Conservation (phyloP, 2,797 vertebrate genomes). For the Bradypodion ventrale region DNA sequence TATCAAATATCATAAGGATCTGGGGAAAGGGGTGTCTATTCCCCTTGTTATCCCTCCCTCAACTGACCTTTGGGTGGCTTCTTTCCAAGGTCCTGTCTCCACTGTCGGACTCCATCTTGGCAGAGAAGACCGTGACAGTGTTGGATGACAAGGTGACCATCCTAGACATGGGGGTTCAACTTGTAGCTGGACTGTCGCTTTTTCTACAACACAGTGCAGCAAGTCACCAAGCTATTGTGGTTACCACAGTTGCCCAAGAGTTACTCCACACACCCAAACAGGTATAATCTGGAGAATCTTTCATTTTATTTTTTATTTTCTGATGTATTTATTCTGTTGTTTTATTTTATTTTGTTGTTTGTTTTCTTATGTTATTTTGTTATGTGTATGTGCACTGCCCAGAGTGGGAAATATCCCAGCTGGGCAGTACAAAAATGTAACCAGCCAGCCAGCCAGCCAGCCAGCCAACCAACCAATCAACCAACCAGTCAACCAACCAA, state of each 20-base stretch:
- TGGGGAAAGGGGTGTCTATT: background rate
- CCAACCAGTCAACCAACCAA: too few species aligned
- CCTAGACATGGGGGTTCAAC: conserved; percentile 90
- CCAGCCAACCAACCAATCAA: too few species aligned
- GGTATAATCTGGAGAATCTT: conserved; percentile 71
- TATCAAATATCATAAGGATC: too few species aligned
- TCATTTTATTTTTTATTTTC: too few species aligned
- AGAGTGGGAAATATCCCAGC: too few species aligned
- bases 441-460: too few species aligned
- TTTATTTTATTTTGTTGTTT: too few species aligned
- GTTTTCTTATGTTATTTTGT: too few species aligned
- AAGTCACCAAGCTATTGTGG: conserved; percentile 84
- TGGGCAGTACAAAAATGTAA: too few species aligned
- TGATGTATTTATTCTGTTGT: too few species aligned
- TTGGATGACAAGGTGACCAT: conserved; percentile 94
- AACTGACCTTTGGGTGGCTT: conserved; percentile 25
- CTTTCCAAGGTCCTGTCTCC: conserved; percentile 89
- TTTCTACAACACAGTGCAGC: conserved; percentile 85
- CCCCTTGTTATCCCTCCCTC: conserved; percentile 13
- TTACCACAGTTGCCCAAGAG: conserved; percentile 87
- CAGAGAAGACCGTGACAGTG: conserved; percentile 92
- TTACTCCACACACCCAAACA: conserved; percentile 89
- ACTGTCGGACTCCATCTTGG: conserved; percentile 94
- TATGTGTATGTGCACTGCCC: too few species aligned
- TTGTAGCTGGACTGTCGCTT: conserved; percentile 90